Base-by-base conservation (phyloP, 2,797 vertebrate species). In the Microtus agrestis region DNA sequence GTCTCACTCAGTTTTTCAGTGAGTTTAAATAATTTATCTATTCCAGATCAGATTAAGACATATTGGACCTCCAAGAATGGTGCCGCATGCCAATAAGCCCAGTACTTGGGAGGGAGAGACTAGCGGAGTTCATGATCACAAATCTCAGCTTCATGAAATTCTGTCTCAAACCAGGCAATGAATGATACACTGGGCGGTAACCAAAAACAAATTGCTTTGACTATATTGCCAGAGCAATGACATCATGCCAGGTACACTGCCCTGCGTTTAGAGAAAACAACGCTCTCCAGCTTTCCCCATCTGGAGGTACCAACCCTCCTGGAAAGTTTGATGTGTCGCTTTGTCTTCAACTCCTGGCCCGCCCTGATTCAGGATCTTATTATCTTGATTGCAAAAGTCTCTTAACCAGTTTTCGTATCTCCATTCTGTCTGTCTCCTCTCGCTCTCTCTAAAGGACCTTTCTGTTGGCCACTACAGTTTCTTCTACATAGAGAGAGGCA, bases 311-410 rank as follows among this genome's bases (percentile, higher is more conserved):
- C 77, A 82, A 48, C 23, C 5, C 56, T 65, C 76, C 85, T 43
- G 14, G 74, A 91, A 25, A 12, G 3, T 40, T 61, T 63, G 46
- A n/a, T 90, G 56, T 2, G 54, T 56, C 19, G 71, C 86, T 56
- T 27, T 31, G 67, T 87, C 48, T 73, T 29, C 43, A 56, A 4
- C 34, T 80, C 27, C 67, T 11, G 10, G 5, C 11, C 9, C 43
- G 12, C 43, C 34, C 31, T 48, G 17, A 10, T 21, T 79, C 85
- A 54, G 23, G 13, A 67, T 92, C 27, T 87, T 17, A 21, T 74
- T 34, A n/a, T 21, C 77, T 91, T 34, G 82, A 90, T 46, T 94
- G 17, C 34, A 79, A 91, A 82, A 61, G 5, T 88, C 40, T 95
- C 25, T 31, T 63, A 37, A 74, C 77, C 51, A 51, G 48, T 61